A percentile compares a stretch with the other conserved stretches of the same genome.
Evolutionary conservation across 1,140 invertebrate species (phyloP).

Genomic region (Sitobion miscanthi): DNA sequence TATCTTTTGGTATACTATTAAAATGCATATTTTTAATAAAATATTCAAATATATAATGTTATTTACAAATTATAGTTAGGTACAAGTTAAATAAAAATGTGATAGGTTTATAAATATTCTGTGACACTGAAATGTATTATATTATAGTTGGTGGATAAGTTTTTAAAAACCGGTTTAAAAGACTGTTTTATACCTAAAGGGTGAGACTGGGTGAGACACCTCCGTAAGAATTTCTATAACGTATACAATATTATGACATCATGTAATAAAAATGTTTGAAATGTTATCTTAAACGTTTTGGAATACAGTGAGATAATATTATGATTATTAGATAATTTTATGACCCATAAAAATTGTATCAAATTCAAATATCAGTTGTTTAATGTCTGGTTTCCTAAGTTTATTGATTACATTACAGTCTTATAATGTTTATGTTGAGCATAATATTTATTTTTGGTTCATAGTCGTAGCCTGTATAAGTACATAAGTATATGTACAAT

Average conservation of each 20-base stretch:
- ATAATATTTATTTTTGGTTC: not conserved
- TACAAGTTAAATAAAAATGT: not conserved
- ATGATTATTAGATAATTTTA: not conserved
- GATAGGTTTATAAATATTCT: not conserved
- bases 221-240: not conserved
- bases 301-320: not conserved
- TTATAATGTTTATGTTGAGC: not conserved
- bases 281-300: not conserved
- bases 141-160: not conserved
- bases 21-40: not conserved
- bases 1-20: not conserved
- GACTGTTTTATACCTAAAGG: not conserved
- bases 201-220: not conserved
- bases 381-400: slow-evolving; percentile 17
- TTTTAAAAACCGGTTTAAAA: slow-evolving; percentile 31
- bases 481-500: slow-evolving; percentile 8
- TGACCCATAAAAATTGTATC: not conserved
- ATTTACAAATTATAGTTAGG: not conserved
- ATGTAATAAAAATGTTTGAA: not conserved
- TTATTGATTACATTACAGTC: not conserved
- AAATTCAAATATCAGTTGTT: not conserved
- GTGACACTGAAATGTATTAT: not conserved
- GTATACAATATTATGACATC: not conserved
- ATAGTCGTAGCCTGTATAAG: not conserved
- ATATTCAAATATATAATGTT: not conserved